A percentile compares a stretch with the other conserved stretches of the same genome.
Conservation (phyloP, 2,113 vertebrate species). For the Odocoileus hemionus region DNA sequence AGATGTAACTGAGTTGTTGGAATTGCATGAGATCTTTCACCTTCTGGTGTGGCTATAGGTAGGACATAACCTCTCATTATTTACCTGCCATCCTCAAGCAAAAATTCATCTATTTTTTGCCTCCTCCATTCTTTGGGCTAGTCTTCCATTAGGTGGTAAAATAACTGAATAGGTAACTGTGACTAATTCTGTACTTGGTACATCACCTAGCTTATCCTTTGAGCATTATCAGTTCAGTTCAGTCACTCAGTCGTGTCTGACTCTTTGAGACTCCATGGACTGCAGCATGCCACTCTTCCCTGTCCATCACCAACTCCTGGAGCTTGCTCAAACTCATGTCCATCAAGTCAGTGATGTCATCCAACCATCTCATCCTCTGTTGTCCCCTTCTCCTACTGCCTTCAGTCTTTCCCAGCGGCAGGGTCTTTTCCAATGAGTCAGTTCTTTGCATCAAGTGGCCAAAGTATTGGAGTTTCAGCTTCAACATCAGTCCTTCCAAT, state of each 20-base stretch:
- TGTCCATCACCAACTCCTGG: background rate
- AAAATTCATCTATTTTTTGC: background rate
- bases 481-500: background rate
- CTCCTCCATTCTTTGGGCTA: background rate
- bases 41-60: background rate
- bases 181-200: background rate
- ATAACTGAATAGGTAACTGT: background rate
- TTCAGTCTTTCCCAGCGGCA: background rate
- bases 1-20: background rate
- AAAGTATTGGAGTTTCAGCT: background rate
- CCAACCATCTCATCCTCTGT: background rate
- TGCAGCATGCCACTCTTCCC: background rate
- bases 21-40: background rate
- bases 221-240: background rate
- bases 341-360: background rate
- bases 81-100: background rate
- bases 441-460: background rate
- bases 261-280: background rate
- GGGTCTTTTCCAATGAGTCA: background rate
- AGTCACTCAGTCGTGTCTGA: background rate
- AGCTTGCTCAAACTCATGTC: background rate
- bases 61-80: background rate
- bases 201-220: background rate
- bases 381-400: background rate
- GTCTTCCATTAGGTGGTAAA: background rate